Evolutionary conservation across 2,797 vertebrate species (phyloP).

Genomic region (Poecile montanus): DNA sequence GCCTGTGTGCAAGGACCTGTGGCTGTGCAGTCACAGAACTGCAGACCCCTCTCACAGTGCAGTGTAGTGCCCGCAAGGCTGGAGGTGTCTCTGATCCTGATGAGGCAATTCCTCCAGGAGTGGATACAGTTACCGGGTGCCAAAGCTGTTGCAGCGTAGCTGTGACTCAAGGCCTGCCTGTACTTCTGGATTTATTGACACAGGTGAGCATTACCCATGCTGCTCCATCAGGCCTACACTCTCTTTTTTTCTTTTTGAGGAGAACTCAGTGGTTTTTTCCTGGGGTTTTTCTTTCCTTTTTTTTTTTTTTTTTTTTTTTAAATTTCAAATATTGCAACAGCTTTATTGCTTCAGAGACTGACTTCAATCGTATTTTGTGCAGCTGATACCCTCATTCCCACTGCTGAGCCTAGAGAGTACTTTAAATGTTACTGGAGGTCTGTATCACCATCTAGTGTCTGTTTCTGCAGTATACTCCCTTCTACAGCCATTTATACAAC

Average conservation of each 20-base stretch:
- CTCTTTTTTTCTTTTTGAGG: background rate
- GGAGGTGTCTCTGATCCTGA: background rate
- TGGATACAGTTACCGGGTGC: background rate
- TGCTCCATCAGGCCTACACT: background rate
- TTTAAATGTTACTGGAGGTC: background rate
- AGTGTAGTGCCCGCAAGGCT: fast-evolving
- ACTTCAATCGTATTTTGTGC: background rate
- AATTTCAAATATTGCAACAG: background rate
- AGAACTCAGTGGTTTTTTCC: background rate
- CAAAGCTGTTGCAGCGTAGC: background rate
- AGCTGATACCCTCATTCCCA: background rate
- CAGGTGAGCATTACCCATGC: background rate
- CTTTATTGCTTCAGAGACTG: background rate
- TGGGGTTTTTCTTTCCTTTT: fast-evolving
- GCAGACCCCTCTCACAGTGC: fast-evolving
- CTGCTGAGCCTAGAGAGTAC: background rate
- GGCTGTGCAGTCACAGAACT: background rate
- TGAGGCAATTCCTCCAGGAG: background rate
- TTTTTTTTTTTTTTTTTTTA: fast-evolving
- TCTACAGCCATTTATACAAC: background rate
- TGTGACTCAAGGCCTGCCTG: background rate
- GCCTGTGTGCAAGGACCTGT: background rate
- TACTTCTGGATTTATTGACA: background rate
- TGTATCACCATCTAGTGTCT: conserved; percentile 62
- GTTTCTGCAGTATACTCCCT: background rate